Evolutionary conservation across 1,140 invertebrate genomes (phyloP), one percentile per base, ranked within the genome.

Genomic region (Trichonephila clavata): DNA sequence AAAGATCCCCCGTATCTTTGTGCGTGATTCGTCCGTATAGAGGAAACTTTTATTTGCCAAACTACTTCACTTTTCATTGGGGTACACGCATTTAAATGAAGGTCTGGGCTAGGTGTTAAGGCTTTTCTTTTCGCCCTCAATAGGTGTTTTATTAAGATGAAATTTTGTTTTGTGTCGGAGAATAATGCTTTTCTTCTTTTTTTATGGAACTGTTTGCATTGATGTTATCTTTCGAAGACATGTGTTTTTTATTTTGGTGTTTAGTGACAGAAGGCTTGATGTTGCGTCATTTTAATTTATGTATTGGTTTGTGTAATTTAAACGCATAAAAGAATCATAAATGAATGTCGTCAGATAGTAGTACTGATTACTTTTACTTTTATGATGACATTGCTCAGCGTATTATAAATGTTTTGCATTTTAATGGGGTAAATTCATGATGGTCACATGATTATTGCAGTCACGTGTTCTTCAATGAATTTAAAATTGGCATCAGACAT

Each of bases 1-100:
- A 83, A 83, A 83, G 80, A 50, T 24, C 39, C 50, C 50, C 32
- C 32, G 32, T 39, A 39, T 39, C 32, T 39, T 43, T 83, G 80
- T 83, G 80, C 21, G 21, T 8, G 21, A 57, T 57, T n/a, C 80
- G 43, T 50, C n/a, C 20, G 50, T 43, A 83, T 43, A 16, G 24
- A 13, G 68, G 68, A 71, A 71, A 71, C 68, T 71, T 39, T 71
- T 71, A 71, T 71, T 71, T 71, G 68, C 24, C 68, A 24, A 71
- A 24, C 16, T 16, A 71, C 68, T 71, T 32, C 68, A 32, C 68
- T 71, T 71, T 71, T 24, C 68, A 71, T 71, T 14, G 68, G 14
- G 24, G 24, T 13, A 39, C 32, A 71, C 16, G 68, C 68, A 71
- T 71, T 24, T 65, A 20, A 65, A 65, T 65, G 63, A 10, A 7